Conservation (phyloP, 2,113 vertebrate species). For the Pseudolaguvia tuberculata region DNA sequence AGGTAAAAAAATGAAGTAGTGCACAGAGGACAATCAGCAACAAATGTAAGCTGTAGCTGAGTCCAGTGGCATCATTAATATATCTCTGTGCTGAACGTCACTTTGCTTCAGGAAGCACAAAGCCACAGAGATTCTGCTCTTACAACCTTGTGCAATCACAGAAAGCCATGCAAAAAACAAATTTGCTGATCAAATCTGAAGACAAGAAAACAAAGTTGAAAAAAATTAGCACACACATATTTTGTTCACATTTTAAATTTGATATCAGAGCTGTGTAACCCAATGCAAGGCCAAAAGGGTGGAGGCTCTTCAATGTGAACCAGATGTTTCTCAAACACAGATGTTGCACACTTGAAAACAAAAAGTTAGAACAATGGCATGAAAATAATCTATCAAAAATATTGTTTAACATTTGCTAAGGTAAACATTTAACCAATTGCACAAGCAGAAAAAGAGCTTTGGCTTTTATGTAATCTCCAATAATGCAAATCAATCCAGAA, state of each 20-base stretch:
- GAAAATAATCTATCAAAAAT: background rate
- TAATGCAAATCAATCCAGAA: background rate
- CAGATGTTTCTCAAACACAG: conserved; percentile 27
- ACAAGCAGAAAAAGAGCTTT: background rate
- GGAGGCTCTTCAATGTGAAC: conserved; percentile 23
- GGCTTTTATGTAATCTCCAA: background rate
- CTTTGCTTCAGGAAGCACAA: conserved; percentile 3
- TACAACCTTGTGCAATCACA: conserved; percentile 4
- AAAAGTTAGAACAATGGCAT: background rate
- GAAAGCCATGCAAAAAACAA: conserved; percentile 2
- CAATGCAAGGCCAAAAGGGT: conserved; percentile 30
- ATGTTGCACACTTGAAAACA: conserved; percentile 18
- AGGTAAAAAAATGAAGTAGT: background rate
- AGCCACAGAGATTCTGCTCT: background rate
- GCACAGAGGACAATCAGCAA: background rate
- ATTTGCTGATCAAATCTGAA: conserved; percentile 18
- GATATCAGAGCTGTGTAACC: conserved; percentile 21
- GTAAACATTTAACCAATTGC: background rate
- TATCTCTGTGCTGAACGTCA: background rate
- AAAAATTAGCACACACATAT: conserved; percentile 16
- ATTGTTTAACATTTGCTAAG: background rate
- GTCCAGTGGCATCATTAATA: background rate
- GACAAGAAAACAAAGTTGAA: conserved; percentile 15
- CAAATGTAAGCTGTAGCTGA: conserved; percentile 6
- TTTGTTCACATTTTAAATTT: conserved; percentile 32